A percentile compares a stretch with the other conserved stretches of the same genome.
Evolutionary conservation across 2,113 vertebrate genomes (phyloP).

Genomic region (Ginglymostoma cirratum): DNA sequence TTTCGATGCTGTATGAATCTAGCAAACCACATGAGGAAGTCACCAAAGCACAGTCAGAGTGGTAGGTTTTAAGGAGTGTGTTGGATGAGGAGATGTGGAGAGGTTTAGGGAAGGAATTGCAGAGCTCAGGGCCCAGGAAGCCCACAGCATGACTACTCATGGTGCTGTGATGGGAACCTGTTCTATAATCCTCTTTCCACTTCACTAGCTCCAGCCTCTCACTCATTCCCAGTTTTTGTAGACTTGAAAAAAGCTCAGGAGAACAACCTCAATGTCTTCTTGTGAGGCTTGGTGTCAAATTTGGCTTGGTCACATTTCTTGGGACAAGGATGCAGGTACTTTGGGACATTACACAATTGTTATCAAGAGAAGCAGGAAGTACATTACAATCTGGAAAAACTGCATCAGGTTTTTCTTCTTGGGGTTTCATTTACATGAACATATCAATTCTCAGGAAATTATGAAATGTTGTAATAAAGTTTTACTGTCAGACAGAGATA

Average conservation of each 20-base stretch:
- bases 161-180: neutral
- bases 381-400: neutral
- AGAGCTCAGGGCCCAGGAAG: neutral
- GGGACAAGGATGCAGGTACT: neutral
- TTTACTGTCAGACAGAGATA: neutral
- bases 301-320: neutral
- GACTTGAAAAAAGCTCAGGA: neutral
- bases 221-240: neutral
- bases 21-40: neutral
- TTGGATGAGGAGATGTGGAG: neutral
- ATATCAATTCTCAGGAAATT: neutral
- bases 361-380: neutral
- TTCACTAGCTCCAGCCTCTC: neutral
- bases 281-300: neutral
- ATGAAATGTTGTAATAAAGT: neutral
- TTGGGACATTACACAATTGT: neutral
- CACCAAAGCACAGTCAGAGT: too few relatives aligned
- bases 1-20: too few relatives aligned
- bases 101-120: neutral
- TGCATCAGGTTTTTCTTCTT: neutral
- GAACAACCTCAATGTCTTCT: neutral
- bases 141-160: too few relatives aligned
- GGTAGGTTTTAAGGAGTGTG: neutral
- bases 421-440: neutral
- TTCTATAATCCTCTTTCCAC: neutral